Evolutionary conservation across 2,888 invertebrate genomes (phyloP).

Genomic region (Portevinia maculata): DNA sequence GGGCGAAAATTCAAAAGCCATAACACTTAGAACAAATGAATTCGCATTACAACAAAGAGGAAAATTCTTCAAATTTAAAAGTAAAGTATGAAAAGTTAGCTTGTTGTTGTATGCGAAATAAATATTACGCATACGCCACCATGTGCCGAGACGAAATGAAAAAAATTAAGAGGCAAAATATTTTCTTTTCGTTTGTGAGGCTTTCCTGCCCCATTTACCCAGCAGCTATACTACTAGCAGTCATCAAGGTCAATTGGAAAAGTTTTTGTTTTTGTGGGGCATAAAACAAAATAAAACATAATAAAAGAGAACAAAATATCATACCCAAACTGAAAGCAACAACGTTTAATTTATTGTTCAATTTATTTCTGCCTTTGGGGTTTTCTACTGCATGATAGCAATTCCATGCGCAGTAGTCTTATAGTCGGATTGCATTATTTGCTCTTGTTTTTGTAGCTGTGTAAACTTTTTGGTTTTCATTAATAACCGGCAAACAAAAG

Average conservation of each 20-base stretch:
- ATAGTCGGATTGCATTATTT: constrained; percentile 38
- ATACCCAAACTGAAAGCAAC: constrained; percentile 44
- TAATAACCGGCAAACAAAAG: constrained; percentile 41
- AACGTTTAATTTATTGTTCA: constrained; percentile 68
- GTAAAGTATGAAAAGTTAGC: constrained; percentile 17
- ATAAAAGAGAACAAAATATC: neutral
- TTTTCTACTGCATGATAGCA: constrained; percentile 53
- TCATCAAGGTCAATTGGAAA: constrained; percentile 71
- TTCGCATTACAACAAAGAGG: constrained; percentile 26
- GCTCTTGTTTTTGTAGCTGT: constrained; percentile 19
- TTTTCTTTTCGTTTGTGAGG: constrained; percentile 37
- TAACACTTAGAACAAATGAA: constrained; percentile 51
- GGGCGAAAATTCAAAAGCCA: constrained; percentile 36
- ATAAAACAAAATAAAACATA: neutral
- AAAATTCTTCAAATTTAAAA: constrained; percentile 28
- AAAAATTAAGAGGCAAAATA: constrained; percentile 30
- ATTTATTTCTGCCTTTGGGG: constrained; percentile 67
- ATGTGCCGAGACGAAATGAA: constrained; percentile 39
- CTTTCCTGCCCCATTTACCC: neutral
- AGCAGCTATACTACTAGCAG: constrained; percentile 17
- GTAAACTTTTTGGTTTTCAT: constrained; percentile 62
- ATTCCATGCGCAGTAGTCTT: constrained; percentile 67
- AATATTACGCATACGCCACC: constrained; percentile 63
- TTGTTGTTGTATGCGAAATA: constrained; percentile 45
- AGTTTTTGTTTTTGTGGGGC: constrained; percentile 55